These are phyloP conservation scores for Meghimatium bilineatum DNA, from an alignment of 2,888 invertebrate genomes.

Conservation along the genomic window DNA sequence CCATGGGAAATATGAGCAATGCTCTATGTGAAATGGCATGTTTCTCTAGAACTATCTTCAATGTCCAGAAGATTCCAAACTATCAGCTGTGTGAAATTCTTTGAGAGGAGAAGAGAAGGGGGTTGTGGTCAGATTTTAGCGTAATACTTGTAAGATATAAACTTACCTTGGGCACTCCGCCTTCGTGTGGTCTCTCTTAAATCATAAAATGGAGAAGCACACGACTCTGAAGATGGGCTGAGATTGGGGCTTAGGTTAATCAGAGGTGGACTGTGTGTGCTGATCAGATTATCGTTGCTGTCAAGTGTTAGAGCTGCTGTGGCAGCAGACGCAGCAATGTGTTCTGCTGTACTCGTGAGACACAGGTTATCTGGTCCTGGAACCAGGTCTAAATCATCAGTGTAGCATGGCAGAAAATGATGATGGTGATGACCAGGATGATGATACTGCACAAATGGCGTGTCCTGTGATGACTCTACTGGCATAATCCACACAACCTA, in stretches of 20 bases:
- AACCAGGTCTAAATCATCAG: constrained; percentile 48
- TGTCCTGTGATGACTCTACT: constrained; percentile 69
- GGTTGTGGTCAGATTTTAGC: too few relatives aligned
- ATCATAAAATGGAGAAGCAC: constrained; percentile 73
- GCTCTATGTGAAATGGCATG: too few relatives aligned
- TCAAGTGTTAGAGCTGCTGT: constrained; percentile 46
- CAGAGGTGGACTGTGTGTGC: constrained; percentile 76
- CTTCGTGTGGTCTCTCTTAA: constrained; percentile 72
- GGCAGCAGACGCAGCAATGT: constrained; percentile 40
- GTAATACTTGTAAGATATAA: background rate
- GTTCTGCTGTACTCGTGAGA: constrained; percentile 38
- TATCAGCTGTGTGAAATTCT: too few relatives aligned
- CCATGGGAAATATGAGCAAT: too few relatives aligned
- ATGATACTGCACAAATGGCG: constrained; percentile 55
- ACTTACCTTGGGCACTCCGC: constrained; percentile 68
- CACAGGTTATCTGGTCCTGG: constrained; percentile 49
- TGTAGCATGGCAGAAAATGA: constrained; percentile 49
- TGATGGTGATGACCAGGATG: constrained; percentile 55
- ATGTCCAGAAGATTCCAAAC: too few relatives aligned
- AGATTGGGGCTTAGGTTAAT: constrained; percentile 74
- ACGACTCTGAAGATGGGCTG: constrained; percentile 57
- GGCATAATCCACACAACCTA: constrained; percentile 61
- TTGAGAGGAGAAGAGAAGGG: too few relatives aligned
- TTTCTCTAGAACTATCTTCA: too few relatives aligned
- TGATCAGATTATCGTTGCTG: constrained; percentile 64